Percentiles rank a stretch among this genome's conserved stretches.
phyloP scores from a whole-genome alignment of 1,140 invertebrate genomes.

The Pogonomyrmex californicus region DNA sequence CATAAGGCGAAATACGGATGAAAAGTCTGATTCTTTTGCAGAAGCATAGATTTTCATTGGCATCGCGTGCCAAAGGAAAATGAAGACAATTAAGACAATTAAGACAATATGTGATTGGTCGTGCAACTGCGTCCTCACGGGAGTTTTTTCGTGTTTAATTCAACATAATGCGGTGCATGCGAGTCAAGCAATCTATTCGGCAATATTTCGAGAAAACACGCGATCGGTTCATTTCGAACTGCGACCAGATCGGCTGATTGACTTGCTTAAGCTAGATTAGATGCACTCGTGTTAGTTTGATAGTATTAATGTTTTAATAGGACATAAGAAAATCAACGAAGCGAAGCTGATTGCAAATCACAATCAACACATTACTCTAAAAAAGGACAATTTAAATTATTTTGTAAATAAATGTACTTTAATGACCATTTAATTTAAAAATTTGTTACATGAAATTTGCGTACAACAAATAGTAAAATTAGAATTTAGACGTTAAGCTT shows the following conservation, averaged over 20 bases:
- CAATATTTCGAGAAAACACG: slow-evolving; percentile 13
- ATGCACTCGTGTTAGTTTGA: background rate
- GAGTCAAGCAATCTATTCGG: slow-evolving; percentile 9
- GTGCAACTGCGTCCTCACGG: background rate
- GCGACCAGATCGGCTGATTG: background rate
- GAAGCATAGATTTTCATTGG: slow-evolving; percentile 1
- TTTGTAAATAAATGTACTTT: slow-evolving; percentile 4
- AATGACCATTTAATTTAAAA: background rate
- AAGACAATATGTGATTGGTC: background rate
- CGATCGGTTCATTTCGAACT: slow-evolving; percentile 6
- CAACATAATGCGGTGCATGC: slow-evolving; percentile 11
- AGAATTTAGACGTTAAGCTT: background rate
- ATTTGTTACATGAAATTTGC: background rate
- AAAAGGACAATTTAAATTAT: background rate
- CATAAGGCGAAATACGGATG: background rate
- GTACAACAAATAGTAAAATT: background rate
- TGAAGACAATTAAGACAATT: background rate
- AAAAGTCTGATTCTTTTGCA: background rate
- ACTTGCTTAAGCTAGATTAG: slow-evolving; percentile 16
- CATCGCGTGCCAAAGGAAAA: slow-evolving; percentile 20
- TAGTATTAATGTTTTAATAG: background rate
- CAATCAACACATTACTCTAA: background rate
- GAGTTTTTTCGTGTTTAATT: background rate
- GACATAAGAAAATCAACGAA: background rate
- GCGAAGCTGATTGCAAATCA: background rate